These are phyloP conservation scores for Hetaerina titia DNA, from an alignment of 2,888 invertebrate genomes.

Conservation along the genomic window DNA sequence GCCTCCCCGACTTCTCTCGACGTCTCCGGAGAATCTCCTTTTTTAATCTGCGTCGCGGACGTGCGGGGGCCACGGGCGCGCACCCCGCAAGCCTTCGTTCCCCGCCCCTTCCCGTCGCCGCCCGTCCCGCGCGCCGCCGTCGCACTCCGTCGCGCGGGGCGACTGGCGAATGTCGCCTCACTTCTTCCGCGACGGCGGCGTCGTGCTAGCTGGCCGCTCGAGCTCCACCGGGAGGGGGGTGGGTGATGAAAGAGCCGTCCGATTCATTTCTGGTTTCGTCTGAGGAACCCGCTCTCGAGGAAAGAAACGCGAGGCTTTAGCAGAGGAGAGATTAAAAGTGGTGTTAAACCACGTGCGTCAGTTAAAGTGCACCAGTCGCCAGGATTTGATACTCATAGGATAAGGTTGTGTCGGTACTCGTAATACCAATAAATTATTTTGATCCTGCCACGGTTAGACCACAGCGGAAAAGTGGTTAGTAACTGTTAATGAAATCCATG, in stretches of 20 bases:
- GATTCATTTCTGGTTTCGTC: too few species aligned
- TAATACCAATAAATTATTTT: not conserved
- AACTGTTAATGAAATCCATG: too few species aligned
- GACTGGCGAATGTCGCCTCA: not conserved
- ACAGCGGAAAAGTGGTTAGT: too few species aligned
- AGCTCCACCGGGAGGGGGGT: too few species aligned
- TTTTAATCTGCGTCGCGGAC: not conserved
- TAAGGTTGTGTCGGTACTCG: not conserved
- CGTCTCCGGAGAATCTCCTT: constrained; percentile 16
- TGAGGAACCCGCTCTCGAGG: not conserved
- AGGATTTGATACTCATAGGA: not conserved
- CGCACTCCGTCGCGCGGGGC: not conserved
- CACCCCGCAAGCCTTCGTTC: not conserved
- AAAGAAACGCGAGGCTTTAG: not conserved
- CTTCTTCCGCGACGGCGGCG: not conserved
- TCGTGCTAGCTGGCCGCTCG: not conserved
- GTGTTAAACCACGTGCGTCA: not conserved
- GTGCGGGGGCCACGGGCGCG: not conserved
- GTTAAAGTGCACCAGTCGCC: not conserved
- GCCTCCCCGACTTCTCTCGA: not conserved
- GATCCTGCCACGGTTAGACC: too few species aligned
- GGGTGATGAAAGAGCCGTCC: too few species aligned
- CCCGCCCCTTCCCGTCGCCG: not conserved
- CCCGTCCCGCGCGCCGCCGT: not conserved
- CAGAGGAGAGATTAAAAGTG: not conserved